Evolutionary conservation across 2,113 vertebrate species (phyloP).

Genomic region (Phoenicopterus ruber): DNA sequence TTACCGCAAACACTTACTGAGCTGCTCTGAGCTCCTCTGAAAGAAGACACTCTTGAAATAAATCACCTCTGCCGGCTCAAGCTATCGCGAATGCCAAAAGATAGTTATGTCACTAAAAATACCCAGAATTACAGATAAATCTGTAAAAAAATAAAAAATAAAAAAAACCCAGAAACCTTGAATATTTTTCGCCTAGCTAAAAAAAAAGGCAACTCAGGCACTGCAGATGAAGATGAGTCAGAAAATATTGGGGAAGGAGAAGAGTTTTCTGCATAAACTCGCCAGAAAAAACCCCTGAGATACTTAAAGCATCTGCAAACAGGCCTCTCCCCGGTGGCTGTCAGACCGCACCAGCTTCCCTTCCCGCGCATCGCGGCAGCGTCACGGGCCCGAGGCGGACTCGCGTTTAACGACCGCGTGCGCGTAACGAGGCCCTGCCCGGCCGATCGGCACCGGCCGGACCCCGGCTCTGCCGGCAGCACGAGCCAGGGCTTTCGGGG

Average conservation of each 20-base stretch:
- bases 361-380: neutral
- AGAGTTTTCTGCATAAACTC: neutral
- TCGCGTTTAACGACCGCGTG: accelerated
- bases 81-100: neutral
- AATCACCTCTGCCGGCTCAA: conserved; percentile 3
- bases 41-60: conserved; percentile 18
- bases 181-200: neutral
- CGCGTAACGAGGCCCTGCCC: neutral
- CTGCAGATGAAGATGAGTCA: neutral
- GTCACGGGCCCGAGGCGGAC: neutral
- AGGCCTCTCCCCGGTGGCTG: accelerated
- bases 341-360: neutral
- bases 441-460: neutral
- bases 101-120: conserved; percentile 15
- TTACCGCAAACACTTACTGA: neutral
- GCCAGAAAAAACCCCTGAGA: neutral
- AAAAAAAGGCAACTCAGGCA: neutral
- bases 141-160: neutral
- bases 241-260: neutral
- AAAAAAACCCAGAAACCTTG: neutral
- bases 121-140: neutral
- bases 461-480: neutral
- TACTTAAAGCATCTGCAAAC: neutral
- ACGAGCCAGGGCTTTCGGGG: accelerated
- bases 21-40: neutral